Evolutionary conservation across 2,888 invertebrate genomes (phyloP).

Genomic region (Drosophila prolongata): DNA sequence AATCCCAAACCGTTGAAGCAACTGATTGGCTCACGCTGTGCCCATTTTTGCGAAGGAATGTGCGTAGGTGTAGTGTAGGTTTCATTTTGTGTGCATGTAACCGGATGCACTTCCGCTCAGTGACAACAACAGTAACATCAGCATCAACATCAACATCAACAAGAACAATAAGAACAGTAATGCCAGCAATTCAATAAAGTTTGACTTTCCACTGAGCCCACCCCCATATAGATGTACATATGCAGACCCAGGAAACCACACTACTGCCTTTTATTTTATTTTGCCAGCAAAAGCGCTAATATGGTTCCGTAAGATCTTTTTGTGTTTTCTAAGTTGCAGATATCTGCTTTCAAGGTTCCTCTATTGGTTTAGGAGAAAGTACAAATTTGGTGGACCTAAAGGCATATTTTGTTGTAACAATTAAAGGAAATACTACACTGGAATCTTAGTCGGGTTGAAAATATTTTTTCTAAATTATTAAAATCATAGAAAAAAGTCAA

Average conservation of each 20-base stretch:
- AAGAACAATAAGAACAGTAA: slow-evolving; percentile 42
- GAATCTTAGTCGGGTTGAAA: no score
- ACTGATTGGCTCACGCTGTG: slow-evolving; percentile 27
- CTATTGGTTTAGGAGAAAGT: no score
- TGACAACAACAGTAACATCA: slow-evolving; percentile 44
- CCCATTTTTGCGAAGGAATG: slow-evolving; percentile 25
- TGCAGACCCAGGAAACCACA: background rate
- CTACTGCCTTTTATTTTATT: background rate
- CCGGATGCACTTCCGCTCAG: slow-evolving; percentile 62
- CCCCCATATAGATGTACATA: background rate
- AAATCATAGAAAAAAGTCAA: no score
- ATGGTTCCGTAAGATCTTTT: no score
- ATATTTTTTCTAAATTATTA: no score
- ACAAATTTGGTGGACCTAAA: no score
- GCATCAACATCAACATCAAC: slow-evolving; percentile 19
- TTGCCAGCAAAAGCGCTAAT: no score
- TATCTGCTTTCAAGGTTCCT: no score
- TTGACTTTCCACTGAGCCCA: slow-evolving; percentile 3
- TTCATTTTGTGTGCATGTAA: slow-evolving; percentile 48
- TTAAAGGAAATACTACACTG: no score
- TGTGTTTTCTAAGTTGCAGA: no score
- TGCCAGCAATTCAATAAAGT: slow-evolving; percentile 65
- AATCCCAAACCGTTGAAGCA: background rate
- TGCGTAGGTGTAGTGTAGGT: slow-evolving; percentile 42
- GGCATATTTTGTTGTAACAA: no score